These are phyloP conservation scores for Hirtodrosophila histrioides DNA, from an alignment of 2,888 invertebrate species.

Conservation along the genomic window DNA sequence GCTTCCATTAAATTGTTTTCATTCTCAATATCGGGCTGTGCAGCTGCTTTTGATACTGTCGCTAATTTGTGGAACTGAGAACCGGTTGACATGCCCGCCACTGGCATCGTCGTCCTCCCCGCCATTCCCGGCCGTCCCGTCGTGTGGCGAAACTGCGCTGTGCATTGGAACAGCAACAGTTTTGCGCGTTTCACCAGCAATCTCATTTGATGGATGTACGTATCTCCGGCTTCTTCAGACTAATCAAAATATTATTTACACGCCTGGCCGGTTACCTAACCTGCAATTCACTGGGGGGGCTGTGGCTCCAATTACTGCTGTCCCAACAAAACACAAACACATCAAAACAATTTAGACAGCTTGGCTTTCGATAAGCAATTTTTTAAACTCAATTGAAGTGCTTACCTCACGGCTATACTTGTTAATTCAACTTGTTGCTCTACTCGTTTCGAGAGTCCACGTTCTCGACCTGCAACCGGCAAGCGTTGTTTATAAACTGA, in stretches of 20 bases:
- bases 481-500: constrained; percentile 68
- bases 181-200: constrained; percentile 53
- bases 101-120: constrained; percentile 1
- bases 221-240: constrained; percentile 1
- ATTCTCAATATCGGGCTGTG: constrained; percentile 32
- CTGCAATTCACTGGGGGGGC: constrained; percentile 35
- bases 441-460: neutral
- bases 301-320: constrained; percentile 33
- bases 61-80: constrained; percentile 60
- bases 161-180: constrained; percentile 36
- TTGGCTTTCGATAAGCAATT: constrained; percentile 58
- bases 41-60: constrained; percentile 36
- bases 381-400: constrained; percentile 18
- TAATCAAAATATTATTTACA: constrained; percentile 24
- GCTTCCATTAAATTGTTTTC: constrained; percentile 2
- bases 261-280: constrained; percentile 51
- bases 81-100: constrained; percentile 62
- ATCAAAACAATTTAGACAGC: constrained; percentile 39
- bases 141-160: constrained; percentile 32
- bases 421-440: constrained; percentile 10
- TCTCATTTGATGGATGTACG: constrained; percentile 48
- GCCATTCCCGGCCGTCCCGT: neutral
- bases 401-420: constrained; percentile 35
- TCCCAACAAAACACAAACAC: constrained; percentile 31
- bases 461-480: constrained; percentile 46